Evolutionary conservation across 2,113 vertebrate genomes (phyloP).

Genomic region (Grammomys dolichurus): DNA sequence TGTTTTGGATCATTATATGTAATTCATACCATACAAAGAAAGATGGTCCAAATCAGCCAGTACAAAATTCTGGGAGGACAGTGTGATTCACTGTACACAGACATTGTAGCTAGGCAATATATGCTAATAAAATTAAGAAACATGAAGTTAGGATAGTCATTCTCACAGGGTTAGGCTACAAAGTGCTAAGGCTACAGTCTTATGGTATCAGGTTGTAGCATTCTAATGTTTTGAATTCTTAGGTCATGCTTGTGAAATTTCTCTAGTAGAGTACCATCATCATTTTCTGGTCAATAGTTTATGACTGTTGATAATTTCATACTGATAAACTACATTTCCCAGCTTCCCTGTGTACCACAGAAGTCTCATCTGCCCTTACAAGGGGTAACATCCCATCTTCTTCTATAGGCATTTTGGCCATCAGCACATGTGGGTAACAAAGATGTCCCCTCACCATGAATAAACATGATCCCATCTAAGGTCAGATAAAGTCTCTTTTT

Average conservation of each 20-base stretch:
- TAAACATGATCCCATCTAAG: neutral
- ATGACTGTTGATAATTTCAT: neutral
- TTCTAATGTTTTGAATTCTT: neutral
- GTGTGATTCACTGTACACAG: neutral
- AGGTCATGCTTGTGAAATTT: neutral
- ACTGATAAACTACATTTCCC: neutral
- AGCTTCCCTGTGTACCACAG: neutral
- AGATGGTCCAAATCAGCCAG: neutral
- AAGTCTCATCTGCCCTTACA: neutral
- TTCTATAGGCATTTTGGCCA: neutral
- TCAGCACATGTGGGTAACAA: neutral
- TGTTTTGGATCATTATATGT: neutral
- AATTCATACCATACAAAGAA: neutral
- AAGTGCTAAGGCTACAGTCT: no score
- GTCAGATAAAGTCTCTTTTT: neutral
- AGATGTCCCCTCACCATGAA: neutral
- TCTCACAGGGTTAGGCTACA: neutral
- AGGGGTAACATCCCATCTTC: neutral
- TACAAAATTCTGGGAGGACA: neutral
- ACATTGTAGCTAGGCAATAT: neutral
- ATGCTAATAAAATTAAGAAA: neutral
- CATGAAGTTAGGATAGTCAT: neutral
- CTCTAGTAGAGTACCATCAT: neutral
- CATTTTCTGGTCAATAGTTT: neutral
- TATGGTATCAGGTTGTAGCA: neutral